Evolutionary conservation across 1,140 invertebrate species (phyloP).

Genomic region (Danaus melanippus): DNA sequence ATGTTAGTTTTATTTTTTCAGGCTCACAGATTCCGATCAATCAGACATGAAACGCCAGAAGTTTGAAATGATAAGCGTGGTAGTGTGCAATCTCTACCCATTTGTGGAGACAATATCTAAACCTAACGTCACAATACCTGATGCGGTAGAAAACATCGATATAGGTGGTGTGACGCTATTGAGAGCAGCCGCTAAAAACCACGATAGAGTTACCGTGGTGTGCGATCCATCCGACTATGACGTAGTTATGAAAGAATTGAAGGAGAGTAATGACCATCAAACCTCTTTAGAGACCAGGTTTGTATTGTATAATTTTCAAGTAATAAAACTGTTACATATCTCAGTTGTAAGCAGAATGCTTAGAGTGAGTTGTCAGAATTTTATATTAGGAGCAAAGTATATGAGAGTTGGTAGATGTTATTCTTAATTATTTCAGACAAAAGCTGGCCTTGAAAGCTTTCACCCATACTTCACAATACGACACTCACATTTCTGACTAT

Average conservation of each 20-base stretch:
- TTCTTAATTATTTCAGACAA: constrained; percentile 72
- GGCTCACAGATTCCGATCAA: constrained; percentile 83
- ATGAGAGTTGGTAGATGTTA: no score
- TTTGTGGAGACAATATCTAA: constrained; percentile 93
- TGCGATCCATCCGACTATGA: constrained; percentile 95
- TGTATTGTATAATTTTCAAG: constrained; percentile 6
- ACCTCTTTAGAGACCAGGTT: constrained; percentile 84
- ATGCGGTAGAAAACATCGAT: constrained; percentile 98
- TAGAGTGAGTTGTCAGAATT: no score
- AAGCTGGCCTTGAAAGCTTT: constrained; percentile 92
- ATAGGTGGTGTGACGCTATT: constrained; percentile 97
- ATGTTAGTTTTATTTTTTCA: constrained; percentile 39
- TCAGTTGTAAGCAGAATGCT: no score
- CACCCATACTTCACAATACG: constrained; percentile 95
- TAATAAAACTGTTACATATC: no score
- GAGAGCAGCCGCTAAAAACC: constrained; percentile 97
- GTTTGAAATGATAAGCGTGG: constrained; percentile 83
- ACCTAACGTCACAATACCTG: constrained; percentile 83
- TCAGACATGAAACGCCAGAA: constrained; percentile 85
- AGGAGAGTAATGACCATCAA: constrained; percentile 57
- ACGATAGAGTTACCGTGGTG: constrained; percentile 93
- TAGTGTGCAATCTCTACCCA: constrained; percentile 97
- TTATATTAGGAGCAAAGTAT: no score
- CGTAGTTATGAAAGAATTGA: constrained; percentile 81
- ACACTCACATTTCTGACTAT: constrained; percentile 95